A percentile compares a stretch with the other conserved stretches of the same genome.
Evolutionary conservation across 2,797 vertebrate species (phyloP).

Genomic region (Cryptoprocta ferox): DNA sequence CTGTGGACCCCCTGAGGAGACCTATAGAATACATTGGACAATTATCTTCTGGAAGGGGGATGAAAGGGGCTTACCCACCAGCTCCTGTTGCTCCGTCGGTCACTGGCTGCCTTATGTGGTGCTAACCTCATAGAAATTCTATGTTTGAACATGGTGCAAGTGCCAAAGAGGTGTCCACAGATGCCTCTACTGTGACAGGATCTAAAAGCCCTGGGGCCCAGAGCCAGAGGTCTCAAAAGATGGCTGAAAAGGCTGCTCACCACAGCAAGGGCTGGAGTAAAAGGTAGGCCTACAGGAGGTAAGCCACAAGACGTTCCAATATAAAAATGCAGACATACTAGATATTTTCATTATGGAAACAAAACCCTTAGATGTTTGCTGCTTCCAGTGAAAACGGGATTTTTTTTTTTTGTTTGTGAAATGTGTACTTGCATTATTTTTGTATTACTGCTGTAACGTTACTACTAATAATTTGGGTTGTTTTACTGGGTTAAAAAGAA

Average conservation of each 20-base stretch:
- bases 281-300: neutral
- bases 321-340: neutral
- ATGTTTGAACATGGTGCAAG: neutral
- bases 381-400: neutral
- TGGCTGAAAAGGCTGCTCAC: neutral
- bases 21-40: neutral
- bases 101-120: neutral
- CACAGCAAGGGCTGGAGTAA: neutral
- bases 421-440: neutral
- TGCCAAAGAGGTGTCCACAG: neutral
- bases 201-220: neutral
- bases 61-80: neutral
- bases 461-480: neutral
- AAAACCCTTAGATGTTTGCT: neutral
- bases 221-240: neutral
- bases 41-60: neutral
- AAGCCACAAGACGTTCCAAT: neutral
- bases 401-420: neutral
- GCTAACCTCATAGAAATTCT: neutral
- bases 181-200: neutral
- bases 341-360: neutral
- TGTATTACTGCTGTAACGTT: neutral
- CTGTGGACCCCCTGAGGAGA: neutral
- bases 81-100: neutral
- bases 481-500: neutral